Conservation (phyloP, 2,113 vertebrate species). For the Poecile atricapillus region DNA sequence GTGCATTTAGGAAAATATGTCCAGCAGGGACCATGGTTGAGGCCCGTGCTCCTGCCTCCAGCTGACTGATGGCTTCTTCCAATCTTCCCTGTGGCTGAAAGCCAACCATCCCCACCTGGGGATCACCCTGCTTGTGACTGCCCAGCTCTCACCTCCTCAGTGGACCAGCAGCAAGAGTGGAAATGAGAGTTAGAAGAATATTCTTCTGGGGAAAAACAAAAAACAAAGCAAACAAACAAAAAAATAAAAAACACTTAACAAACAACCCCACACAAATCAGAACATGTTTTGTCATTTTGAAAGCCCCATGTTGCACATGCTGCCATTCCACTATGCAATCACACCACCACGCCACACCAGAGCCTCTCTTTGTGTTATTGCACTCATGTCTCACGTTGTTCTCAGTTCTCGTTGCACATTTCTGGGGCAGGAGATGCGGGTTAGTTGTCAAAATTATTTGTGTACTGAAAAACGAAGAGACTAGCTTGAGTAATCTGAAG, state of each 20-base stretch:
- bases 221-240: neutral
- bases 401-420: neutral
- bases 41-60: neutral
- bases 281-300: neutral
- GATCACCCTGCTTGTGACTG: neutral
- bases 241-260: accelerated
- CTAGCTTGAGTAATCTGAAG: neutral
- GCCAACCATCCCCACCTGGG: neutral
- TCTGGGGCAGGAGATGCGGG: neutral
- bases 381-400: accelerated
- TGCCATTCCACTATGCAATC: neutral
- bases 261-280: neutral
- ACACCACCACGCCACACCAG: accelerated
- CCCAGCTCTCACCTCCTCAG: neutral
- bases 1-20: neutral
- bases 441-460: neutral
- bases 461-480: neutral
- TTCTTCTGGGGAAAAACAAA: too few species aligned
- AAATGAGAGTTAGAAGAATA: neutral
- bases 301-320: accelerated
- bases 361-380: neutral
- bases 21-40: accelerated
- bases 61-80: neutral
- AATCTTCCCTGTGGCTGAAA: neutral
- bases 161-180: neutral